Base-by-base conservation (phyloP, 2,797 vertebrate genomes). In the Emydoidea blandingii region DNA sequence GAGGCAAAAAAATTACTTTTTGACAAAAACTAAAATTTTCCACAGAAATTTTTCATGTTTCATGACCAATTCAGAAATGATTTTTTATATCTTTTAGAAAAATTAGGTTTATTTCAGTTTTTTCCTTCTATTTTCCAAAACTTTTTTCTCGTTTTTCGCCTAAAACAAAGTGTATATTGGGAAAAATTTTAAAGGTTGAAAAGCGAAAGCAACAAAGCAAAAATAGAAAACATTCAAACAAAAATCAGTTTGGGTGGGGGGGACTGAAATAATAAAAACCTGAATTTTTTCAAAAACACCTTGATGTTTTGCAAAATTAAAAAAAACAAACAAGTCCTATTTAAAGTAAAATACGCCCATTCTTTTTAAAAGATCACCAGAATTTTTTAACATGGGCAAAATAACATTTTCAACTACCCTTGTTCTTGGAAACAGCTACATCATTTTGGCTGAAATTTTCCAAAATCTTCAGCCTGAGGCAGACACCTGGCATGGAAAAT, bases 401-500 rank as follows among this genome's bases (percentile, higher is more conserved):
- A 47, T 0, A 1, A 16, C 10, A 59, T 91, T 84, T 78, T 86
- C 11, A 56, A 8, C 5, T 92, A 4, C 79, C 56, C 16, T 53
- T 2, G 0, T 4, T 92, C 23, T 37, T 56, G 47, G 3, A 3
- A 0, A 79, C 34, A 68, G 18, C 8, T 21, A 68, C 2, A 68
- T 9, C 65, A 37, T n/a, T 68, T 21, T 68, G 18, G 2, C n/a
- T 12, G 18, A 72, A 62, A 72, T 41, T 72, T 37, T 72, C 19
- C n/a, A 41, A n/a, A 68, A 72, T 37, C 19, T 72, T 72, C 65
- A 72, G n/a, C 11, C n/a, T 72, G 19, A 12, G 65, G n/a, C n/a
- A 72, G n/a, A 72, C 18, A 68, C 8, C 19, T 68, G n/a, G 3
- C 19, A 72, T 41, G 37, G 68, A 72, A 72, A 72, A 72, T 72